Percentiles rank a stretch among this genome's conserved stretches.
Conservation (phyloP, 2,113 vertebrate genomes). For the Rhombomys opimus region DNA sequence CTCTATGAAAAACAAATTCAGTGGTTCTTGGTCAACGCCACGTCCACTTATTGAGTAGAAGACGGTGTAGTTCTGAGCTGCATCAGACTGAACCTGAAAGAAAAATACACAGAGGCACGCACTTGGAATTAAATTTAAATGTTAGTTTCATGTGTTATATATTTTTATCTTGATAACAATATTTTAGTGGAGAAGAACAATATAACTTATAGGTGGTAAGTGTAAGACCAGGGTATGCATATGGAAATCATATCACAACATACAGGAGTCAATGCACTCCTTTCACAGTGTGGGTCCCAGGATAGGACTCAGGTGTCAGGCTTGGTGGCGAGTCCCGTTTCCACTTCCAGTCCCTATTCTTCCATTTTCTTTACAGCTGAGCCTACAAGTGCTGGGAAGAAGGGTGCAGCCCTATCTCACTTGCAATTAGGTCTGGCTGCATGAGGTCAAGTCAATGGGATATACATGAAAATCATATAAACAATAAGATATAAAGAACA, state of each 20-base stretch:
- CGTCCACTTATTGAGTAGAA: slow-evolving; percentile 90
- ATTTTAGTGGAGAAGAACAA: slow-evolving; percentile 17
- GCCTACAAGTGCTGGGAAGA: background rate
- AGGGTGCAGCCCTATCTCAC: background rate
- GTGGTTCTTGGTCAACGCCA: slow-evolving; percentile 87
- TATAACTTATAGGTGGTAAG: background rate
- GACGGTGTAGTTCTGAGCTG: slow-evolving; percentile 79
- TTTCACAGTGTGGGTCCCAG: background rate
- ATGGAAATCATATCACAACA: background rate
- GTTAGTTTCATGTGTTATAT: background rate
- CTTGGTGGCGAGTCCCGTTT: background rate
- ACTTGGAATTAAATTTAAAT: slow-evolving; percentile 5
- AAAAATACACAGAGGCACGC: background rate
- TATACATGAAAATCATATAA: background rate
- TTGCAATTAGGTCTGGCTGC: background rate
- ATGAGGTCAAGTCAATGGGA: background rate
- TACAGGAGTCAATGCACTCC: too few species aligned
- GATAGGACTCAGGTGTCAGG: background rate
- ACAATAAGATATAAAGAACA: background rate
- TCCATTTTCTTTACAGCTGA: background rate
- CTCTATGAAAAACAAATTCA: slow-evolving; percentile 88
- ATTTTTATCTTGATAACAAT: background rate
- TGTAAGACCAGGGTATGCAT: background rate
- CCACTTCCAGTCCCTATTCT: background rate
- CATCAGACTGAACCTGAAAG: slow-evolving; percentile 91